A percentile compares a stretch with the other conserved stretches of the same genome.
Conservation (phyloP, 2,888 invertebrate genomes). For the Aspidapion aeneum region DNA sequence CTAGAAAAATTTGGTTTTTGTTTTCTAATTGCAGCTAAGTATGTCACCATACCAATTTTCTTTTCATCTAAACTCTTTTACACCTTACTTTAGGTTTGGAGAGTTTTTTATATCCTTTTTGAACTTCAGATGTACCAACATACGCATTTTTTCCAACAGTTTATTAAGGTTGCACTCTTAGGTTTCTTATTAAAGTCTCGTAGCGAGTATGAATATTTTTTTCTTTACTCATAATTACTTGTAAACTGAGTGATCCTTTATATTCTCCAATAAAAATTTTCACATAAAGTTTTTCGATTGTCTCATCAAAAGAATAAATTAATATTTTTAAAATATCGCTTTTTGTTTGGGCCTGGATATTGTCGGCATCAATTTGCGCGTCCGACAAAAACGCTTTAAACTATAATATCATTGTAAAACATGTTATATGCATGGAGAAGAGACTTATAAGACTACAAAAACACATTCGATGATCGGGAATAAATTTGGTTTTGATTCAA, state of each 20-base stretch:
- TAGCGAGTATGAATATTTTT: no score
- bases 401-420: background rate
- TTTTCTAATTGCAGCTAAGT: no score
- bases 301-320: background rate
- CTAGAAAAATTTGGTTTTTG: no score
- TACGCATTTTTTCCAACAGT: no score
- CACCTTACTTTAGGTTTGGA: no score
- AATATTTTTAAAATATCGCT: background rate
- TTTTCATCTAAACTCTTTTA: no score
- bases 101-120: no score
- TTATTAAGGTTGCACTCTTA: no score
- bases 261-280: background rate
- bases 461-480: background rate
- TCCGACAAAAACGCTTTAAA: background rate
- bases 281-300: background rate
- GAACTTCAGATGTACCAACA: no score
- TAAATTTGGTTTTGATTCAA: constrained; percentile 20
- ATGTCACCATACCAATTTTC: no score
- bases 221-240: no score
- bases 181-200: no score
- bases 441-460: background rate
- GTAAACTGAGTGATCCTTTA: background rate
- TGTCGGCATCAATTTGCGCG: background rate
- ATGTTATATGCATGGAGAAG: background rate
- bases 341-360: background rate